phyloP scores from a whole-genome alignment of 1,140 invertebrate species.

The Anastatus disparis region DNA sequence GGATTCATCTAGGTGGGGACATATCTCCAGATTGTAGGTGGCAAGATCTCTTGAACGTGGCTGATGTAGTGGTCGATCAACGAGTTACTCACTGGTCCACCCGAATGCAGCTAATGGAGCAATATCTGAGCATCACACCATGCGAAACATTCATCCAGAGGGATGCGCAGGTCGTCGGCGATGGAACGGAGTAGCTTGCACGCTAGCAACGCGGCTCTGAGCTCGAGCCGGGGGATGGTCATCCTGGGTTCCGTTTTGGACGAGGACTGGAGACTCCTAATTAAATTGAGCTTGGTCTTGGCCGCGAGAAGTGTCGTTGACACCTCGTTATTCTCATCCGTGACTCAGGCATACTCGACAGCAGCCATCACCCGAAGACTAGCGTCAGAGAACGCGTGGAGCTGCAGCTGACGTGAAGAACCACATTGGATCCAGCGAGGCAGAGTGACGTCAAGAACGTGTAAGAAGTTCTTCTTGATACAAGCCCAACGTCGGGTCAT shows the following conservation, averaged over 20 bases:
- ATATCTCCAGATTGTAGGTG: too few species aligned
- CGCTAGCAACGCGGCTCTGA: too few species aligned
- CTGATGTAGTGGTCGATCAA: not conserved
- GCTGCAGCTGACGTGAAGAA: not conserved
- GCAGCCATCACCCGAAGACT: not conserved
- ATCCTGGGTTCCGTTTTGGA: not conserved
- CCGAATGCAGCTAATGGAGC: not conserved
- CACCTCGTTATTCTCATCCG: too few species aligned
- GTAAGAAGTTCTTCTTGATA: not conserved
- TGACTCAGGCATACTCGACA: not conserved
- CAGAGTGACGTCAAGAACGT: not conserved
- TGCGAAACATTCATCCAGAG: not conserved
- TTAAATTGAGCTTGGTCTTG: not conserved
- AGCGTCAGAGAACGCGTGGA: not conserved
- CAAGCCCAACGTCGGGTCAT: not conserved
- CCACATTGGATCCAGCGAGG: not conserved
- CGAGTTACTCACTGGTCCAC: not conserved
- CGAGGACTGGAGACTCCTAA: not conserved
- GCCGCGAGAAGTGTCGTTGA: too few species aligned
- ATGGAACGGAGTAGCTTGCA: not conserved
- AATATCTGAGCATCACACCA: constrained; percentile 12
- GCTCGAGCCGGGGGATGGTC: too few species aligned
- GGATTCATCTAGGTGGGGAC: too few species aligned
- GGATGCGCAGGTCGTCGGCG: not conserved
- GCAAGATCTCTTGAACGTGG: constrained; percentile 42